phyloP scores from a whole-genome alignment of 2,113 vertebrate species.

The Eurystomus gularis region DNA sequence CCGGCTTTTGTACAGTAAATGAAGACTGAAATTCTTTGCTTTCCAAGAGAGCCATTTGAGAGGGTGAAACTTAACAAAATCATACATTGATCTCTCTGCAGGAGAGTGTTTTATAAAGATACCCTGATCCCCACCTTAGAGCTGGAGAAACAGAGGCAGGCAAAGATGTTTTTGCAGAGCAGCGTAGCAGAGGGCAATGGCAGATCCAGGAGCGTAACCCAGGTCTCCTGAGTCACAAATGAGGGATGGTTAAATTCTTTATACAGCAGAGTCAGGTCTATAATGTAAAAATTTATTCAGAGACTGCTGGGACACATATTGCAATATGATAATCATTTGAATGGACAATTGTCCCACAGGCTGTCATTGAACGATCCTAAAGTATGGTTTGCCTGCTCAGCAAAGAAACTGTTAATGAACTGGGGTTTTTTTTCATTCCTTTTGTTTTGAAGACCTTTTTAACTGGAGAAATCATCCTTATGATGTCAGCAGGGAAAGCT shows the following conservation, averaged over 20 bases:
- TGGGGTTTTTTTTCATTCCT: neutral
- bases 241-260: neutral
- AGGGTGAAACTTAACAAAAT: neutral
- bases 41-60: neutral
- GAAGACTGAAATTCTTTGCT: conserved; percentile 10
- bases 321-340: neutral
- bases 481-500: conserved; percentile 22
- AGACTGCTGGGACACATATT: neutral
- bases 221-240: neutral
- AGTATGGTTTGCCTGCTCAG: neutral
- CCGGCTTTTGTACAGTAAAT: neutral
- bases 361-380: neutral
- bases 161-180: neutral
- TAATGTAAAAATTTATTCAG: neutral
- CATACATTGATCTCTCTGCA: neutral
- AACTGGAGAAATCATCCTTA: conserved; percentile 4
- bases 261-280: neutral
- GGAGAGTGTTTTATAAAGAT: neutral
- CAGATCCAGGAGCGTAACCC: neutral
- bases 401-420: conserved; percentile 3
- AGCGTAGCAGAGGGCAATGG: neutral
- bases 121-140: neutral
- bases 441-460: conserved; percentile 25
- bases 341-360: conserved; percentile 22
- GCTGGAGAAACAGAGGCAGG: neutral